These are phyloP conservation scores for Netelia virgata DNA, from an alignment of 2,888 invertebrate genomes.

Conservation along the genomic window DNA sequence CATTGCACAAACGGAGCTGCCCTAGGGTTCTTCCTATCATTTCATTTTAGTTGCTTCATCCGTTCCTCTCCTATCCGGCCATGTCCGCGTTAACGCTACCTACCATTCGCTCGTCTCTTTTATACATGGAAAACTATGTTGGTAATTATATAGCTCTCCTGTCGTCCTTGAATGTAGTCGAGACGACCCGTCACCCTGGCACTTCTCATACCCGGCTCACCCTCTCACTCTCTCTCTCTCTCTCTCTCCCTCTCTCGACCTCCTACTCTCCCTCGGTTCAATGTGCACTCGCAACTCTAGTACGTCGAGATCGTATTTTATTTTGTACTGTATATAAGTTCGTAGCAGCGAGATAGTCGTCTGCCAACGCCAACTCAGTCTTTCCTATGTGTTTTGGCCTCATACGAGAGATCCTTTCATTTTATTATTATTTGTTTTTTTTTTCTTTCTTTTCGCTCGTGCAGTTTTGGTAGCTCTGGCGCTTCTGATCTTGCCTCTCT, in stretches of 20 bases:
- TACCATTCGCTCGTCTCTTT: conserved; percentile 11
- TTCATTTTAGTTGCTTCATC: conserved; percentile 53
- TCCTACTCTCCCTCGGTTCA: neutral
- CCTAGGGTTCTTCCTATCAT: conserved; percentile 46
- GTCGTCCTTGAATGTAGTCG: conserved; percentile 30
- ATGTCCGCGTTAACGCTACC: conserved; percentile 27
- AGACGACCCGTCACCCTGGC: conserved; percentile 18
- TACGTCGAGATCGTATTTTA: conserved; percentile 41
- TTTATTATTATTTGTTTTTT: conserved; percentile 44
- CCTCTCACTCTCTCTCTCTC: neutral
- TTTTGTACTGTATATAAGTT: conserved; percentile 32
- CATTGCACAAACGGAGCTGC: conserved; percentile 5
- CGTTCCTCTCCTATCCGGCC: conserved; percentile 22
- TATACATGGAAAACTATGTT: conserved; percentile 33
- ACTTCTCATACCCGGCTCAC: conserved; percentile 6
- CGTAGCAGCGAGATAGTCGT: conserved; percentile 40
- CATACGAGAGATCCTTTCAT: conserved; percentile 35
- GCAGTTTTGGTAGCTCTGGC: conserved; percentile 38
- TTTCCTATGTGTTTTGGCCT: conserved; percentile 44
- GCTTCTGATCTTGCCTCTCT: conserved; percentile 42
- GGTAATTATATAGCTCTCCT: conserved; percentile 33
- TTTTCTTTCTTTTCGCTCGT: conserved; percentile 28
- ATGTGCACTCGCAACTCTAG: conserved; percentile 23
- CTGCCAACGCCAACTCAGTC: conserved; percentile 41
- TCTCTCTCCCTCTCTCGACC: neutral